phyloP scores from a whole-genome alignment of 2,888 invertebrate species.

The Hermaeophaga mercurialis region DNA sequence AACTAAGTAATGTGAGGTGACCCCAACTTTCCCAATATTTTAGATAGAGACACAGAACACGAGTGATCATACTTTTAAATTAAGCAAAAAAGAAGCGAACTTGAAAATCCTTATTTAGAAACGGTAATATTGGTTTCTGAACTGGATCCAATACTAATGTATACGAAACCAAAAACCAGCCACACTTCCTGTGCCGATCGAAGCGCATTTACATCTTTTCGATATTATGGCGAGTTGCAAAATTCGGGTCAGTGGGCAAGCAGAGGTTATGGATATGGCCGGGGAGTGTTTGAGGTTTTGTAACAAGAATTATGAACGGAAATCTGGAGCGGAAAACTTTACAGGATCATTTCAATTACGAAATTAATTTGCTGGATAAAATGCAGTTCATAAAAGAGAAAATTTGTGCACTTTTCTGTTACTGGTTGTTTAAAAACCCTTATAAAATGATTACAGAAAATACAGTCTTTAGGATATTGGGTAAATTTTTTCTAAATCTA shows the following conservation, averaged over 20 bases:
- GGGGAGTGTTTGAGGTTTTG: constrained; percentile 19
- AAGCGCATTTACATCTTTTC: constrained; percentile 36
- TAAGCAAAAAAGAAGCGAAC: neutral
- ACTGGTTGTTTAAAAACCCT: too few species aligned
- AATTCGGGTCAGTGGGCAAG: constrained; percentile 30
- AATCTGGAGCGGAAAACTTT: neutral
- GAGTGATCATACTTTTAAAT: constrained; percentile 14
- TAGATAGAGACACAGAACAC: too few species aligned
- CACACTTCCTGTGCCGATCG: constrained; percentile 23
- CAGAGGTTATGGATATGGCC: constrained; percentile 28
- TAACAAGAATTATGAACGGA: neutral
- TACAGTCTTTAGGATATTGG: too few species aligned
- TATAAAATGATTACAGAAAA: too few species aligned
- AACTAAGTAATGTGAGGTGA: too few species aligned
- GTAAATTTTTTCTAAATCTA: too few species aligned
- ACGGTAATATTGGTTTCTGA: constrained; percentile 7
- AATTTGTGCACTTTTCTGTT: too few species aligned
- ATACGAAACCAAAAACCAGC: constrained; percentile 23
- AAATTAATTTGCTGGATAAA: too few species aligned
- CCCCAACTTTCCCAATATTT: too few species aligned
- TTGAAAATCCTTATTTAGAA: neutral
- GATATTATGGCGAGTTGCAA: constrained; percentile 31
- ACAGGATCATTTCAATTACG: too few species aligned
- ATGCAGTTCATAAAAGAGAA: too few species aligned
- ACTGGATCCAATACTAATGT: constrained; percentile 18